Evolutionary conservation across 2,888 invertebrate species (phyloP), one percentile per base, ranked within the genome.

Genomic region (Tenthredo livida): DNA sequence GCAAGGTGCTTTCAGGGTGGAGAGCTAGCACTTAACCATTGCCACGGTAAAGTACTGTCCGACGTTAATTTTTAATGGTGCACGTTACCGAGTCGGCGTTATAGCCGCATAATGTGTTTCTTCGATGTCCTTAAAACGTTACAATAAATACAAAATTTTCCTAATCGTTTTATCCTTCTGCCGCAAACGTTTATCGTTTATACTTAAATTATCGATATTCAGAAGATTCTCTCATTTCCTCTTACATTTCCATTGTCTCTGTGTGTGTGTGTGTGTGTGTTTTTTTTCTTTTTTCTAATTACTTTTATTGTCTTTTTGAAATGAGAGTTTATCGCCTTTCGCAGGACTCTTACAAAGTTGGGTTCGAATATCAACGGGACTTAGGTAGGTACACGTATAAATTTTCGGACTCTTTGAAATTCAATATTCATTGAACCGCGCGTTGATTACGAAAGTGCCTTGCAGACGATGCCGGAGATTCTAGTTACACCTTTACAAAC

Each of bases 371-470:
- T 85, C 61, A 83, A 86, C 85, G 85, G 67, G 29, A 70, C 54
- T 12, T 29, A 43, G 72, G 73, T 29, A n/a, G 2, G 4, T 33
- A 33, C 4, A 73, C 17, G 40, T 80, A 25, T 21, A 80, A 33
- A 80, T 84, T 43, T 58, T 72, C 85, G 84, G 83, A 84, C 87
- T 86, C 88, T 89, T 89, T 89, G 89, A 89, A 87, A 89, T 86
- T 85, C 87, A 87, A 90, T 89, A 90, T 90, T 90, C 89, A 89
- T 90, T 88, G 89, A 50, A 89, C 87, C 84, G 85, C 82, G 85
- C 83, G 85, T 86, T 89, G 88, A 88, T 89, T 88, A 87, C 87
- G 85, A 88, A 87, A 88, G 86, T 87, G 85, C 82, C 85, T 84
- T 86, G 84, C 70, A 58, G 61, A 78, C 72, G 82, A 75, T 77